These are phyloP conservation scores for Phoeniculus purpureus DNA, from an alignment of 2,797 vertebrate genomes.

Conservation along the genomic window DNA sequence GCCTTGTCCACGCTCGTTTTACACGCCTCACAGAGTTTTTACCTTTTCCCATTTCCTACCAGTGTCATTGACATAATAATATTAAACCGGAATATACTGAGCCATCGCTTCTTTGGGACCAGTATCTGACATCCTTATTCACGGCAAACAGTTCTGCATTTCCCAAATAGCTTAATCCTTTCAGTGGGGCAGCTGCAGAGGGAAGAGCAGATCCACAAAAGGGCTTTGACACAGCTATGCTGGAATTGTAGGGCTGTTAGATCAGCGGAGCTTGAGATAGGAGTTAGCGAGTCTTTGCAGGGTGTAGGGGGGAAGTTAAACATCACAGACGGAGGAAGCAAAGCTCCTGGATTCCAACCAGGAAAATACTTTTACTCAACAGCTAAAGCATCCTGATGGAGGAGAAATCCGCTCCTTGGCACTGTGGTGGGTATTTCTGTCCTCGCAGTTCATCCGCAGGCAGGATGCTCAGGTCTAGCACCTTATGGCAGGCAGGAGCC, in stretches of 20 bases:
- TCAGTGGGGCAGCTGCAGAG: background rate
- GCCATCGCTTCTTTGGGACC: accelerated
- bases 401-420: background rate
- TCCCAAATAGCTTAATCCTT: background rate
- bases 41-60: conserved; percentile 11
- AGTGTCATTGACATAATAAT: background rate
- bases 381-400: background rate
- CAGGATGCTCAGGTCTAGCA: accelerated
- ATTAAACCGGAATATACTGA: background rate
- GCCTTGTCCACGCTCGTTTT: background rate
- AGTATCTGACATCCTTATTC: background rate
- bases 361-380: background rate
- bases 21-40: background rate
- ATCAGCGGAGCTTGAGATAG: background rate
- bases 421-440: accelerated
- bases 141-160: background rate
- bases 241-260: background rate
- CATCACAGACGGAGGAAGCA: accelerated
- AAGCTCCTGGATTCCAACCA: background rate
- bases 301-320: background rate
- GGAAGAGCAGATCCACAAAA: background rate
- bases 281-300: background rate
- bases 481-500: accelerated
- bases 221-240: background rate
- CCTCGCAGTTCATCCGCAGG: accelerated